phyloP scores from a whole-genome alignment of 1,140 invertebrate genomes.

The Paraescarpia echinospica region DNA sequence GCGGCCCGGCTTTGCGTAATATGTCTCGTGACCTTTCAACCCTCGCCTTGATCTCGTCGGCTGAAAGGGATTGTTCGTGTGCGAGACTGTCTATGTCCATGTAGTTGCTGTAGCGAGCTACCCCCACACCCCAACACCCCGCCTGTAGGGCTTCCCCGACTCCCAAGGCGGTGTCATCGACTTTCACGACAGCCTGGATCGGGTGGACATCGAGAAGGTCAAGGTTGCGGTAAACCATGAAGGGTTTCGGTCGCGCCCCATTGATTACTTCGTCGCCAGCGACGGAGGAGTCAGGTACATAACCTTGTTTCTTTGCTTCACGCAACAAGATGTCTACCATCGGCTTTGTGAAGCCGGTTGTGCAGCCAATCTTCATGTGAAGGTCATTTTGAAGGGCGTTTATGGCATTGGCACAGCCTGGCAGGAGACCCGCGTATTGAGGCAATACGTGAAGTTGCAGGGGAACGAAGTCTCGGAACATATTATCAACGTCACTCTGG shows the following conservation, averaged over 20 bases:
- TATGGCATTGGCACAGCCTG: slow-evolving; percentile 44
- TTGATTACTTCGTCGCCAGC: slow-evolving; percentile 57
- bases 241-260: slow-evolving; percentile 55
- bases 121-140: slow-evolving; percentile 59
- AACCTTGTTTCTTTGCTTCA: slow-evolving; percentile 43
- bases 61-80: slow-evolving; percentile 43
- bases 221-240: slow-evolving; percentile 58
- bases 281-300: slow-evolving; percentile 53
- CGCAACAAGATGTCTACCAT: slow-evolving; percentile 28
- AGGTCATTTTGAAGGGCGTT: slow-evolving; percentile 20
- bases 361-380: slow-evolving; percentile 34
- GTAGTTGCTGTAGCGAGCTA: slow-evolving; percentile 57
- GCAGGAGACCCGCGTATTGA: slow-evolving; percentile 45
- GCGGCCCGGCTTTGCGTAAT: slow-evolving; percentile 52
- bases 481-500: slow-evolving; percentile 45
- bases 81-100: slow-evolving; percentile 55
- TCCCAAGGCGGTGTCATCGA: slow-evolving; percentile 57
- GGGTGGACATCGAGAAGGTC: slow-evolving; percentile 54
- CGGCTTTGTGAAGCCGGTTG: slow-evolving; percentile 33
- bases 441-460: slow-evolving; percentile 41
- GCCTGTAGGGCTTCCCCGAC: slow-evolving; percentile 57
- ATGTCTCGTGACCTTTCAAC: slow-evolving; percentile 47
- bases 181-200: slow-evolving; percentile 43
- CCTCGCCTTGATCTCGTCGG: slow-evolving; percentile 44
- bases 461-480: slow-evolving; percentile 52